phyloP scores from a whole-genome alignment of 2,113 vertebrate genomes.

The Ophthalmolycus amberensis region DNA sequence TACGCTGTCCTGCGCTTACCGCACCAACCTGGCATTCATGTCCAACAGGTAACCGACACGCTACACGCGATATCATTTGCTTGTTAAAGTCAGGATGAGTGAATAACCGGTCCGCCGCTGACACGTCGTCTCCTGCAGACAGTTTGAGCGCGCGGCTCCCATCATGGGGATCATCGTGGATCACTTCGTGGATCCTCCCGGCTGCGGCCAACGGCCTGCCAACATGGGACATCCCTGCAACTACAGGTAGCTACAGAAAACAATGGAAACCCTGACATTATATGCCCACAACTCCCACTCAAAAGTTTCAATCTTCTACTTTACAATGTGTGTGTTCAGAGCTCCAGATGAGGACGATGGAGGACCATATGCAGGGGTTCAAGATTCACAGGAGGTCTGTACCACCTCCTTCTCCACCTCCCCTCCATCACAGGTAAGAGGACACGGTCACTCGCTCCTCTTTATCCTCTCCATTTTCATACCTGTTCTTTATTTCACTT shows the following conservation, averaged over 20 bases:
- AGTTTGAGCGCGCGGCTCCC: slow-evolving; percentile 95
- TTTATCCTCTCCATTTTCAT: slow-evolving; percentile 48
- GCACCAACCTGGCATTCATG: slow-evolving; percentile 98
- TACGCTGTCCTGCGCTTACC: slow-evolving; percentile 96
- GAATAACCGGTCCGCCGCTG: background rate
- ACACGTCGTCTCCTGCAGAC: slow-evolving; percentile 84
- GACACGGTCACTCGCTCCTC: background rate
- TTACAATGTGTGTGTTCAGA: slow-evolving; percentile 59
- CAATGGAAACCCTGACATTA: background rate
- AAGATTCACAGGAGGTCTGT: slow-evolving; percentile 98
- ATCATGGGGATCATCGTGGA: slow-evolving; percentile 99
- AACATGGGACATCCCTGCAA: slow-evolving; percentile 95
- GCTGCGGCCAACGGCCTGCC: slow-evolving; percentile 73
- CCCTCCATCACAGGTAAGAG: slow-evolving; percentile 93
- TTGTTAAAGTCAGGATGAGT: background rate
- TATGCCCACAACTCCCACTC: background rate
- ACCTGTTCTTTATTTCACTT: slow-evolving; percentile 52
- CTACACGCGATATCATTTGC: too few relatives aligned
- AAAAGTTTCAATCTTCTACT: background rate
- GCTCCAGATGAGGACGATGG: slow-evolving; percentile 88
- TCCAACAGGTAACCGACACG: slow-evolving; percentile 89
- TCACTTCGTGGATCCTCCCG: slow-evolving; percentile 97
- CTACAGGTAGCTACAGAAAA: slow-evolving; percentile 87
- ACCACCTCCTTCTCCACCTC: slow-evolving; percentile 99
- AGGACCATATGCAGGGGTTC: slow-evolving; percentile 87